Percentiles rank a stretch among this genome's conserved stretches.
Evolutionary conservation across 2,113 vertebrate species (phyloP).

Genomic region (Barnardius zonarius): DNA sequence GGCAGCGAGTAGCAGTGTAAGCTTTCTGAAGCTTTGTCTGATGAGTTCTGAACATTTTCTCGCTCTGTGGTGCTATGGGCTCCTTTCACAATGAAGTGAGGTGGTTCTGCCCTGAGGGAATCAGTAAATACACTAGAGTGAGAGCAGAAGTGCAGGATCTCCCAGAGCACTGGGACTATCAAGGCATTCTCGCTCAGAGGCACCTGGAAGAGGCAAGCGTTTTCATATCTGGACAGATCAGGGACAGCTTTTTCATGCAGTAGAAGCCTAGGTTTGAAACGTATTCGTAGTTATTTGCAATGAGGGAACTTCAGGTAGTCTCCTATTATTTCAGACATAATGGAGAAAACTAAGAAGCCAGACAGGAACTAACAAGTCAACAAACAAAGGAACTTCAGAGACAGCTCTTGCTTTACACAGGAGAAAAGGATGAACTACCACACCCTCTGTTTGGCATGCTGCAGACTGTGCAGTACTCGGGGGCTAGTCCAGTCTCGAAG

Average conservation of each 20-base stretch:
- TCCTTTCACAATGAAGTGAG: neutral
- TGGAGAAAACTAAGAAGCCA: neutral
- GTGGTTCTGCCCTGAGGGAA: neutral
- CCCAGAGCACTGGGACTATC: neutral
- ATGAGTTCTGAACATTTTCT: neutral
- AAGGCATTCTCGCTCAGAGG: neutral
- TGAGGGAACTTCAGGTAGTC: neutral
- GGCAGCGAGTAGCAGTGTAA: neutral
- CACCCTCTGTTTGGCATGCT: neutral
- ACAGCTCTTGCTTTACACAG: neutral
- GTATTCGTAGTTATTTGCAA: neutral
- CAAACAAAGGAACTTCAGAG: neutral
- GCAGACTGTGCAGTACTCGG: neutral
- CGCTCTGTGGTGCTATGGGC: neutral
- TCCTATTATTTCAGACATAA: neutral
- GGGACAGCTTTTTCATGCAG: neutral
- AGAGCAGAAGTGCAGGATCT: neutral
- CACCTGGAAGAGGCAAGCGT: neutral
- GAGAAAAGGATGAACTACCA: neutral
- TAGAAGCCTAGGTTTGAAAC: neutral
- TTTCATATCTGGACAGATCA: rapidly evolving
- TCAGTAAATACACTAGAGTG: neutral
- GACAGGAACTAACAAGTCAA: neutral
- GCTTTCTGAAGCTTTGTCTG: neutral
- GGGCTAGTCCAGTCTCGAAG: neutral